Base-by-base conservation (phyloP, 2,113 vertebrate species). In the Mirounga angustirostris region DNA sequence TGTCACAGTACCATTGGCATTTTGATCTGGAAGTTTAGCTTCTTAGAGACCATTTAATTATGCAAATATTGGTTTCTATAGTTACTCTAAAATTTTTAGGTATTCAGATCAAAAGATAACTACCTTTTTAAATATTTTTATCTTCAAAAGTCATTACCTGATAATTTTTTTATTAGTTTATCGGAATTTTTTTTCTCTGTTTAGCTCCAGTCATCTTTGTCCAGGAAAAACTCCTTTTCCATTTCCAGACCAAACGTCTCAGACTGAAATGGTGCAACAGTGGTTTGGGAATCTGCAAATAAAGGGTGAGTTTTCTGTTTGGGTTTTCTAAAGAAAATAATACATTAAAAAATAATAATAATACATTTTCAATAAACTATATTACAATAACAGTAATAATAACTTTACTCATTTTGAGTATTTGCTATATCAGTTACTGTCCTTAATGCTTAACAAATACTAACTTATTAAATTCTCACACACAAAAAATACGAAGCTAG, bases 251-350 rank as follows among this genome's bases (percentile, higher is more conserved):
- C 99, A 99, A 91, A 99, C 98, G 94, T 96, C 99, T 61, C 99
- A 99, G 86, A 91, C 99, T 79, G 99, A 99, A 83, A 98, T 98
- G 10, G 99, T 99, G 81, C 99, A 99, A 40, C 99, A 99, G 21
- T 99, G 99, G 99, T 99, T 99, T 97, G 99, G 98, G 96, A 98
- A 98, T 97, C 98, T 99, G 96, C 98, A 99, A 71, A 54, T 98
- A 79, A 98, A 96, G 76, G 89, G 92, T 95, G 65, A 80, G 91
- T 87, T 97, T 97, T 94, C 86, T 88, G 1, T 92, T 91, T 85
- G 19, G 24, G 7, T 79, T 95, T 91, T 97, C 46, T 69, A 76
- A 89, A 91, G 65, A 65, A 95, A 93, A 91, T 91, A 87, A 84
- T 59, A 33, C 3, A 80, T 79, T 33, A 0, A 4, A 76, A 46